Evolutionary conservation across 2,113 vertebrate genomes (phyloP), one percentile per base, ranked within the genome.

Genomic region (Zeus faber): DNA sequence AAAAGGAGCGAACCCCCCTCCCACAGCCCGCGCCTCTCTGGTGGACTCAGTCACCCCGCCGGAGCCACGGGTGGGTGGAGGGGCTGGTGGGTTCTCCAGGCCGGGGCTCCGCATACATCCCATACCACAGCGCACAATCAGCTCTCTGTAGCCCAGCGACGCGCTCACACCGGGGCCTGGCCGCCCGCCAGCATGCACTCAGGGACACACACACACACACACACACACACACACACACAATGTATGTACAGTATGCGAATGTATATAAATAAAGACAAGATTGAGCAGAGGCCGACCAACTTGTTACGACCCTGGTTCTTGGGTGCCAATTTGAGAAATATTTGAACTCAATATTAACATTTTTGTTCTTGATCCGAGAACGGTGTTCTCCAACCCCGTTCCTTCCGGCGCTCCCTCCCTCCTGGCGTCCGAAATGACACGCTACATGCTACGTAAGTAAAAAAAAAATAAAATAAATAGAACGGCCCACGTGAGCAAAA

Each of bases 81-180:
- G n/a, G n/a, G n/a, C n/a, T n/a, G n/a, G n/a, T n/a, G n/a, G n/a
- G n/a, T n/a, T n/a, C n/a, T n/a, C n/a, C n/a, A n/a, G n/a, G n/a
- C n/a, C n/a, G n/a, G n/a, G n/a, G 51, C 54, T 49, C 67, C 2
- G 70, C 73, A 77, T 78, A 60, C 81, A 74, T 77, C 79, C 75
- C 77, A 79, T 73, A 78, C 80, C 81, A 62, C 70, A 53, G 64
- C 29, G 24, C 72, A 87, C 85, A 86, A 84, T 83, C 66, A 33
- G 40, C 11, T 50, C 82, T 82, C 80, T 83, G 82, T 80, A 49
- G 65, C 61, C 52, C 26, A 2, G 74, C 53, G 58, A 72, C 72
- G 26, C 16, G 39, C 54, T 62, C 44, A 14, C 23, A 67, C 67
- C 58, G 9, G 8, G 39, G 21, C 31, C 31, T 76, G 80, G 77